Percentiles rank a stretch among this genome's conserved stretches.
Conservation (phyloP, 1,140 invertebrate species). For the Propsilocerus akamusi region DNA sequence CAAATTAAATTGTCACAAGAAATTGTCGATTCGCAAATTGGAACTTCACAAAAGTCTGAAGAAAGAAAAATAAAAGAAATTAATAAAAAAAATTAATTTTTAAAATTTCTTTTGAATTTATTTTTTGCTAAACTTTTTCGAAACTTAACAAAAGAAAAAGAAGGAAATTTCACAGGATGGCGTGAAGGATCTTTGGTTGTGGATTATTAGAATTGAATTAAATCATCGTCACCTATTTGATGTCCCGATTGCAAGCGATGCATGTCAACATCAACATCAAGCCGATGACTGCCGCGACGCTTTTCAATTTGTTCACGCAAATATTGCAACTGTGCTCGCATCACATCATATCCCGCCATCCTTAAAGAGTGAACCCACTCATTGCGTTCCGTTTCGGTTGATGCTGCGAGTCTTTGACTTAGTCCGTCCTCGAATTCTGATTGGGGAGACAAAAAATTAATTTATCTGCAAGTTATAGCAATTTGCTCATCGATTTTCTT, state of each 20-base stretch:
- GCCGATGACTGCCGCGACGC: conserved; percentile 31
- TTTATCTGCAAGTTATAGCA: conserved; percentile 6
- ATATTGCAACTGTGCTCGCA: conserved; percentile 54
- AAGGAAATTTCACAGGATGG: conserved; percentile 7
- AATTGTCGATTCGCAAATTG: conserved; percentile 70
- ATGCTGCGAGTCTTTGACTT: conserved; percentile 58
- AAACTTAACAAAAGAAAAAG: conserved; percentile 3
- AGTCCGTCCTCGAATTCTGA: conserved; percentile 67
- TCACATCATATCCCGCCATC: conserved; percentile 64
- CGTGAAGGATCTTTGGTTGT: not conserved
- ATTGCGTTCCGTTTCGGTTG: conserved; percentile 61
- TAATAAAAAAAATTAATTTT: conserved; percentile 6
- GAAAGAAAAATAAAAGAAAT: not conserved
- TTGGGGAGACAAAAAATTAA: conserved; percentile 4
- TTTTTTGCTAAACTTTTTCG: not conserved
- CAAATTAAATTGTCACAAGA: conserved; percentile 80
- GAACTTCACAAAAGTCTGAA: conserved; percentile 67
- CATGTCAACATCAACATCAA: conserved; percentile 45
- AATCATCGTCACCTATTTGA: conserved; percentile 31
- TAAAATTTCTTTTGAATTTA: not conserved
- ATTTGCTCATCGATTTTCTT: conserved; percentile 12
- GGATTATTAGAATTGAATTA: conserved; percentile 20
- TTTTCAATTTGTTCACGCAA: conserved; percentile 39
- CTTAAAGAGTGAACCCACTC: conserved; percentile 75
- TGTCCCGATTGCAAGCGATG: conserved; percentile 44